These are phyloP conservation scores for Parazoanthus darwini DNA, from an alignment of 92 coral and sea anemone species.

Conservation along the genomic window DNA sequence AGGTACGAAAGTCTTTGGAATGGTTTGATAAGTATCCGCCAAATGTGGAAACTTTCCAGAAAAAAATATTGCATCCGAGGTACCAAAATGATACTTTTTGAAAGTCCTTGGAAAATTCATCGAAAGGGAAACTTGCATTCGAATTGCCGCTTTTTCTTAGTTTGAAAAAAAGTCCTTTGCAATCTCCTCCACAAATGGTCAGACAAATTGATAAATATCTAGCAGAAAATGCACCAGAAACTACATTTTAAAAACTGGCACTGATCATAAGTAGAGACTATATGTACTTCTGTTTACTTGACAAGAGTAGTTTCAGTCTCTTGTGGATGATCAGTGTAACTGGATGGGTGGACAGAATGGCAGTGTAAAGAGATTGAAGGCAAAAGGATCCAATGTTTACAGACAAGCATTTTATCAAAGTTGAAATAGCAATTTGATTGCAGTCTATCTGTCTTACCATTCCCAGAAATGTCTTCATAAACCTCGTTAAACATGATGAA, in stretches of 20 bases:
- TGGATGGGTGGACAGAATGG: background rate
- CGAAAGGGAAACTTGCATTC: background rate
- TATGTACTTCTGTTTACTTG: too few relatives aligned
- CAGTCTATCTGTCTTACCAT: constrained; percentile 61
- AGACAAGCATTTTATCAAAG: background rate
- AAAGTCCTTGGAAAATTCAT: too few relatives aligned
- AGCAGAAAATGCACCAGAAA: background rate
- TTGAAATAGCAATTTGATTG: background rate
- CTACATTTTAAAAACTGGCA: too few relatives aligned
- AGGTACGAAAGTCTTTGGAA: too few relatives aligned
- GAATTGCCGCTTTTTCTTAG: background rate
- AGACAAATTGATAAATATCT: background rate
- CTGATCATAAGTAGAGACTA: background rate
- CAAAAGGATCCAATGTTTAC: background rate
- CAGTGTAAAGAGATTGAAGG: background rate
- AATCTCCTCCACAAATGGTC: background rate
- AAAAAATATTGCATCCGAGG: background rate
- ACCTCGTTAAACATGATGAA: constrained; percentile 73
- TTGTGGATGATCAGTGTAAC: too few relatives aligned
- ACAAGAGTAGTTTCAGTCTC: background rate
- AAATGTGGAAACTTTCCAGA: background rate
- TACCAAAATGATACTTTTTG: background rate
- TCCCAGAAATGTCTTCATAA: constrained; percentile 83
- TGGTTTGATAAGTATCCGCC: background rate
- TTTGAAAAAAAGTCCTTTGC: too few relatives aligned